phyloP scores from a whole-genome alignment of 2,113 vertebrate species.

The Cyprinodon tularosa region DNA sequence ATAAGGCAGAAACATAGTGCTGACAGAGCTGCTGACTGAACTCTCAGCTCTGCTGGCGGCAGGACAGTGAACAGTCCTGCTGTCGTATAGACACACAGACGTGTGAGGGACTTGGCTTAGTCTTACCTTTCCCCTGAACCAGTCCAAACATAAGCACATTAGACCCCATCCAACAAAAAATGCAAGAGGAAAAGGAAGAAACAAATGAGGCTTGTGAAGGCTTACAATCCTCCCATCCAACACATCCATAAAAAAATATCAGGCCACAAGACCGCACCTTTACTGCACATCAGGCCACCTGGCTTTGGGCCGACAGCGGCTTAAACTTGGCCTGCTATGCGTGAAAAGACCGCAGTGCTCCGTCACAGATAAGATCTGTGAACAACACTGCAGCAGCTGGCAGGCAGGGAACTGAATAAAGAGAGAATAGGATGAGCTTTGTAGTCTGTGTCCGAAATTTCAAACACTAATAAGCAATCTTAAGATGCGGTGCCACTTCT shows the following conservation, averaged over 20 bases:
- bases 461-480: slow-evolving; percentile 5
- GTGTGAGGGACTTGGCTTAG: slow-evolving; percentile 43
- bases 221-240: background rate
- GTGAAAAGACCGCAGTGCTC: slow-evolving; percentile 34
- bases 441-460: background rate
- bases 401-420: slow-evolving; percentile 5
- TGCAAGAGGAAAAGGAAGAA: slow-evolving; percentile 32
- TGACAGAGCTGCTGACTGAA: slow-evolving; percentile 54
- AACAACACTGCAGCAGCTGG: slow-evolving; percentile 53
- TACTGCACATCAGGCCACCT: slow-evolving; percentile 6
- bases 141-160: slow-evolving; percentile 18
- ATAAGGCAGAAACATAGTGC: slow-evolving; percentile 50
- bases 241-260: background rate
- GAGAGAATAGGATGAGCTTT: background rate
- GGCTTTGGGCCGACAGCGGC: slow-evolving; percentile 21
- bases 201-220: slow-evolving; percentile 20
- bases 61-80: slow-evolving; percentile 21
- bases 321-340: slow-evolving; percentile 24
- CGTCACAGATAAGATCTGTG: slow-evolving; percentile 50
- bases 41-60: background rate
- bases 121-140: slow-evolving; percentile 43
- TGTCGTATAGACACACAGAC: slow-evolving; percentile 28
- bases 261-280: background rate
- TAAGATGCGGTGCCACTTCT: background rate
- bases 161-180: slow-evolving; percentile 15